phyloP scores from a whole-genome alignment of 2,888 invertebrate species.

The Chrysolina haemoptera region DNA sequence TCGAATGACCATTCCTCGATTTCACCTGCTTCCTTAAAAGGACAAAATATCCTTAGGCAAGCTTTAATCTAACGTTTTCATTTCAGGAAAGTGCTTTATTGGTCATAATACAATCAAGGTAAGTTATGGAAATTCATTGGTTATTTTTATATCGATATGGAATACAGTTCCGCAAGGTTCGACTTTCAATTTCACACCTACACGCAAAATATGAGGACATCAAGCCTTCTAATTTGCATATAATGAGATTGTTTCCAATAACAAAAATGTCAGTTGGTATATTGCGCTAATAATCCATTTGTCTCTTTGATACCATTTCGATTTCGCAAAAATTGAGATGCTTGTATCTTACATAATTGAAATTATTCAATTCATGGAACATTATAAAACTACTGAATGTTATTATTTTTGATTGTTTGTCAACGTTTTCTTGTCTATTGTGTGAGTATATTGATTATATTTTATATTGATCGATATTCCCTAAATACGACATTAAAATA shows the following conservation, averaged over 20 bases:
- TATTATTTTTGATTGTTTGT: no score
- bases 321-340: no score
- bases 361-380: no score
- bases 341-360: no score
- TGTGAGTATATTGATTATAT: no score
- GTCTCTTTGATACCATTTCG: background rate
- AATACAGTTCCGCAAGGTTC: conserved; percentile 44
- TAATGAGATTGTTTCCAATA: conserved; percentile 31
- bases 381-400: no score
- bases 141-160: conserved; percentile 43
- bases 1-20: conserved; percentile 33
- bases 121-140: conserved; percentile 34
- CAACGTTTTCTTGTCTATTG: no score
- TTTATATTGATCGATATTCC: no score
- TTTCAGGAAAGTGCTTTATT: conserved; percentile 27
- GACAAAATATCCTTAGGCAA: conserved; percentile 37
- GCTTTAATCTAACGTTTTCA: conserved; percentile 21
- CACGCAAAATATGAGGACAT: conserved; percentile 54
- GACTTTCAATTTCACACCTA: conserved; percentile 59
- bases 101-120: conserved; percentile 9
- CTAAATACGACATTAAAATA: no score
- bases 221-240: conserved; percentile 44
- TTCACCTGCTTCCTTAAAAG: conserved; percentile 47
- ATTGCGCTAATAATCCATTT: background rate
- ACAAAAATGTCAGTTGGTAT: conserved; percentile 5